These are phyloP conservation scores for Python bivittatus DNA, from an alignment of 2,113 vertebrate genomes.

Conservation along the genomic window DNA sequence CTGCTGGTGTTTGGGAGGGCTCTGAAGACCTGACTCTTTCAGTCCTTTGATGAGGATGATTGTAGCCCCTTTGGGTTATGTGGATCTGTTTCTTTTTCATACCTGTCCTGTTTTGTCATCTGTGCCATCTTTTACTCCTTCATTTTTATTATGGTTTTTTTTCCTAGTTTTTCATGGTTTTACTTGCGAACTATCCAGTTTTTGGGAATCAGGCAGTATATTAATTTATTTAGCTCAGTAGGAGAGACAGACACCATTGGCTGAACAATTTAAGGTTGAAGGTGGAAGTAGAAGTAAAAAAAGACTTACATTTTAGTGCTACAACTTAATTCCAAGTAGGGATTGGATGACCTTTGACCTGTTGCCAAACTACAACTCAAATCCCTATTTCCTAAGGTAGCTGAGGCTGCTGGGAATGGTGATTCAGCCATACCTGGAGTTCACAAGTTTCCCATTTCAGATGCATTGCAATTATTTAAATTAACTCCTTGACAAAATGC, in stretches of 20 bases:
- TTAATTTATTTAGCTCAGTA: not conserved
- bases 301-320: not conserved
- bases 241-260: not conserved
- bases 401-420: not conserved
- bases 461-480: not conserved
- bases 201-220: not conserved
- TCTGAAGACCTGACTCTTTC: not conserved
- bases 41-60: not conserved
- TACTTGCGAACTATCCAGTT: not conserved
- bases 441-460: not conserved
- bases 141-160: not conserved
- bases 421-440: not conserved
- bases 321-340: not conserved
- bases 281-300: not conserved
- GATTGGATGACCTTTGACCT: not conserved
- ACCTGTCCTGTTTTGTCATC: not conserved
- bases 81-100: not conserved
- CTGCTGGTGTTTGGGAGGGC: not conserved
- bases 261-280: not conserved
- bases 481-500: not conserved
- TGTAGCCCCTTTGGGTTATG: not conserved
- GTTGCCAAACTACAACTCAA: not conserved
- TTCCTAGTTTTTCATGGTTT: not conserved
- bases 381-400: not conserved
- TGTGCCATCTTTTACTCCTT: not conserved